A percentile compares a stretch with the other conserved stretches of the same genome.
Evolutionary conservation across 2,113 vertebrate genomes (phyloP).

Genomic region (Acanthisitta chloris): DNA sequence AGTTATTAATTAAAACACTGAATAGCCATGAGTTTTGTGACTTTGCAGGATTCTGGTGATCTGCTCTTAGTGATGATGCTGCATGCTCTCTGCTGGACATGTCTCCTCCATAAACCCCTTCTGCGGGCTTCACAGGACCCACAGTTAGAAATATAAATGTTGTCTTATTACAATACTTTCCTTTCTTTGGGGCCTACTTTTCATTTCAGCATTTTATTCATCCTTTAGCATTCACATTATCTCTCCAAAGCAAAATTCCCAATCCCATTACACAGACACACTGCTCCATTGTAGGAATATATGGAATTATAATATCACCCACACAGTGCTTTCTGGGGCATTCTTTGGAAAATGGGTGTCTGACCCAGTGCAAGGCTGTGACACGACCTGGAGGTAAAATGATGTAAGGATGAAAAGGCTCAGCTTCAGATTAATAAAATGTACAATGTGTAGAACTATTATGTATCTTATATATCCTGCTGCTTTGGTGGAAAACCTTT

Average conservation of each 20-base stretch:
- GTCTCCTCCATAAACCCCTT: neutral
- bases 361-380: neutral
- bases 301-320: neutral
- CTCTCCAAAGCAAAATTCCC: neutral
- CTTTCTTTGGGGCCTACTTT: neutral
- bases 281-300: neutral
- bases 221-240: neutral
- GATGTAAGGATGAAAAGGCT: neutral
- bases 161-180: neutral
- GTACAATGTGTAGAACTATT: neutral
- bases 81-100: neutral
- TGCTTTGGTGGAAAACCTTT: neutral
- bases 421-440: neutral
- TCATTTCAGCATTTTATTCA: conserved; percentile 10
- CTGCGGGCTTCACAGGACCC: neutral
- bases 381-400: neutral
- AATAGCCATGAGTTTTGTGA: neutral
- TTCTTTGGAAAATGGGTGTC: neutral
- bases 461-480: neutral
- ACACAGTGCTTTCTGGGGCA: neutral
- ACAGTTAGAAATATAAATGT: neutral
- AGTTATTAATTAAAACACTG: neutral
- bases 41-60: neutral
- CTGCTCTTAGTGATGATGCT: neutral
- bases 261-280: neutral